Evolutionary conservation across 2,113 vertebrate genomes (phyloP).

Genomic region (Chloropsis hardwickii): DNA sequence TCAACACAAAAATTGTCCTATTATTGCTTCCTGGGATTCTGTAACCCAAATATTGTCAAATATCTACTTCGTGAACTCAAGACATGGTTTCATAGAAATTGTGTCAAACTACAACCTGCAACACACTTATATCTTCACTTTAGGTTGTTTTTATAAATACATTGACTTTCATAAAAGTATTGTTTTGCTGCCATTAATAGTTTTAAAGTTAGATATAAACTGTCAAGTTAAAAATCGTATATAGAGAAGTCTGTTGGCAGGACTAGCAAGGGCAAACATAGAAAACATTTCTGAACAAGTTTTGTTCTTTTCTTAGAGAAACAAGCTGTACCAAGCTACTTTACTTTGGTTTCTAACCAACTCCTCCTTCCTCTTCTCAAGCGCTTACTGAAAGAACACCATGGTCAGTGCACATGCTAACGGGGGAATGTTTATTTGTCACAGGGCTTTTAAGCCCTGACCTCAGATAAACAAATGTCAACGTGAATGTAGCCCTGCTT

Average conservation of each 20-base stretch:
- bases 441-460: not conserved
- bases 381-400: not conserved
- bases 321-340: not conserved
- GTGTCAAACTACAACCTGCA: not conserved
- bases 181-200: not conserved
- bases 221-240: not conserved
- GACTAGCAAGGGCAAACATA: not conserved
- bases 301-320: not conserved
- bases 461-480: not conserved
- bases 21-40: not conserved
- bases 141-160: not conserved
- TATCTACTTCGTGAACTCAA: not conserved
- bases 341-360: not conserved
- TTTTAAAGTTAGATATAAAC: not conserved
- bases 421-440: not conserved
- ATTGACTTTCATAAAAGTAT: not conserved
- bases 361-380: not conserved
- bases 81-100: not conserved
- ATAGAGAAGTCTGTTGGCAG: not conserved
- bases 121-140: not conserved
- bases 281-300: not conserved
- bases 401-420: fast-evolving
- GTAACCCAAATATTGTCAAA: not conserved
- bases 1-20: not conserved
- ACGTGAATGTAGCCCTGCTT: not conserved